Evolutionary conservation across 2,797 vertebrate species (phyloP).

Genomic region (Microhierax caerulescens): DNA sequence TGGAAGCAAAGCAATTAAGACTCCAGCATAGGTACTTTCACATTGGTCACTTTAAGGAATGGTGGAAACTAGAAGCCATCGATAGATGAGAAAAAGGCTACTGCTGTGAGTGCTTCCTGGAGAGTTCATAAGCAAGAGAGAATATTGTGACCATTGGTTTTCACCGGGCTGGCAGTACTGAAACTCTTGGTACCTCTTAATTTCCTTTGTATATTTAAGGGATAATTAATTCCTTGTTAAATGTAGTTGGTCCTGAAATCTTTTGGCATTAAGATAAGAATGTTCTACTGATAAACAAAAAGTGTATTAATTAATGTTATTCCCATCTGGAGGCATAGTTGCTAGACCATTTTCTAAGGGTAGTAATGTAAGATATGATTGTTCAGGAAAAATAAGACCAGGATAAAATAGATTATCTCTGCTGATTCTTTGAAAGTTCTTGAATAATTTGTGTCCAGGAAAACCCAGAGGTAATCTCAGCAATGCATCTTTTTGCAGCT

Average conservation of each 20-base stretch:
- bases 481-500: not conserved
- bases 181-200: not conserved
- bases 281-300: slow-evolving; percentile 10
- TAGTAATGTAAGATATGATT: not conserved
- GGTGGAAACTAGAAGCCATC: not conserved
- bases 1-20: not conserved
- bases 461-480: not conserved
- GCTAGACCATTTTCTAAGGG: not conserved
- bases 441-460: not conserved
- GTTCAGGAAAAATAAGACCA: not conserved
- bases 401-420: not conserved
- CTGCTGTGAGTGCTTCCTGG: not conserved
- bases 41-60: not conserved
- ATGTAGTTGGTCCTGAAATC: not conserved
- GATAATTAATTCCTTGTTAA: slow-evolving; percentile 19
- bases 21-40: not conserved
- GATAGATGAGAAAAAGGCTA: not conserved
- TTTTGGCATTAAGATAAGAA: slow-evolving; percentile 12
- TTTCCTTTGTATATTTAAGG: not conserved
- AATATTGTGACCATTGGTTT: not conserved
- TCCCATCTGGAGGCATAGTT: not conserved
- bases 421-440: not conserved
- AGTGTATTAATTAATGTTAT: not conserved
- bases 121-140: not conserved
- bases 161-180: not conserved